These are phyloP conservation scores for Acanthisitta chloris DNA, from an alignment of 2,113 vertebrate genomes.

Conservation along the genomic window DNA sequence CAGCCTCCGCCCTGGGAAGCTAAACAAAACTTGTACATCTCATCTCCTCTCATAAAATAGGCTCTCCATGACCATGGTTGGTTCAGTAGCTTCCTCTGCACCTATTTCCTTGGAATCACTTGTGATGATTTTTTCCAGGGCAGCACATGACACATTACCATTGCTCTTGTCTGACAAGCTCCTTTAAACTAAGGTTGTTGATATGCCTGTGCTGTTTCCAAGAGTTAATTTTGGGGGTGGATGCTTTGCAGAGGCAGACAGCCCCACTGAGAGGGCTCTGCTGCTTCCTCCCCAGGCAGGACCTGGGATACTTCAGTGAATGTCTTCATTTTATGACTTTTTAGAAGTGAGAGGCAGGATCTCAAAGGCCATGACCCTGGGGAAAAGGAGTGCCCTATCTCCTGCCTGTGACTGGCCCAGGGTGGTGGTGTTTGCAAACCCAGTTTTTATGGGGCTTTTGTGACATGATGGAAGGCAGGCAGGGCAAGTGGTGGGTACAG, in stretches of 20 bases:
- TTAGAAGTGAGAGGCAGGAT: constrained; percentile 18
- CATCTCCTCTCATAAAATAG: not conserved
- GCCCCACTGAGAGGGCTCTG: not conserved
- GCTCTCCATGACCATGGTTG: not conserved
- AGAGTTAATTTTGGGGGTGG: not conserved
- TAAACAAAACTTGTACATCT: not conserved
- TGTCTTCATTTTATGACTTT: constrained; percentile 22
- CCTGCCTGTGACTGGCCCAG: not conserved
- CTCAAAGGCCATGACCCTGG: constrained; percentile 5
- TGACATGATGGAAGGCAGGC: not conserved
- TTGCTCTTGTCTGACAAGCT: not conserved
- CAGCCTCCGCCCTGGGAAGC: not conserved
- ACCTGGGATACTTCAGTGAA: not conserved
- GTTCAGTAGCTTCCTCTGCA: not conserved
- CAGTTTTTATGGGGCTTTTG: constrained; percentile 54
- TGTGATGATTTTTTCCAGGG: not conserved
- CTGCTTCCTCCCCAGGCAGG: not conserved
- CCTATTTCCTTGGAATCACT: not conserved
- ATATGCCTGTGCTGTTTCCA: not conserved
- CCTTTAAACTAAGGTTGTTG: not conserved
- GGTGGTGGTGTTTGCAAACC: constrained; percentile 25
- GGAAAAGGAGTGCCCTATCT: constrained; percentile 26
- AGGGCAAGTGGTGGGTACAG: not conserved
- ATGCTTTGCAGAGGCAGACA: not conserved
- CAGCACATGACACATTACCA: fast-evolving